Percentiles rank a stretch among this genome's conserved stretches.
phyloP scores from a whole-genome alignment of 1,140 invertebrate species.

The Elysia chlorotica region DNA sequence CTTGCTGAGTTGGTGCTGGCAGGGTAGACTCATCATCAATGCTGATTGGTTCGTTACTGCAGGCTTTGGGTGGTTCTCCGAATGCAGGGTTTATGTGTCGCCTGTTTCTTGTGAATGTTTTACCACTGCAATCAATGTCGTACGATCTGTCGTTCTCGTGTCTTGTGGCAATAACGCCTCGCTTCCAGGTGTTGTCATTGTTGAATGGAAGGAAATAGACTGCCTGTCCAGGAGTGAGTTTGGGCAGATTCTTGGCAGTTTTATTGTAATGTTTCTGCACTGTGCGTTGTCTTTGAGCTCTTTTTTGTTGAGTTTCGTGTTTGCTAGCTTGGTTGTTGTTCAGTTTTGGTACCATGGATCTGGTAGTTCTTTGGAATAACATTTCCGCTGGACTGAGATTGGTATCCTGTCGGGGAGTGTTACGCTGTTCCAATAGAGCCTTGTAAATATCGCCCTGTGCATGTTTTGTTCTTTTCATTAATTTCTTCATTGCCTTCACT shows the following conservation, averaged over 20 bases:
- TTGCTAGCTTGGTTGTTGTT: neutral
- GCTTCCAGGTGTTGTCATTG: neutral
- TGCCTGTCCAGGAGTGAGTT: slow-evolving; percentile 16
- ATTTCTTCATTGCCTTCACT: slow-evolving; percentile 34
- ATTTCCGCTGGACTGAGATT: slow-evolving; percentile 31
- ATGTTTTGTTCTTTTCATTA: slow-evolving; percentile 32
- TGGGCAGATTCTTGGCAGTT: slow-evolving; percentile 7
- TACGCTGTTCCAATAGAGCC: slow-evolving; percentile 32
- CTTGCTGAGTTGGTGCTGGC: neutral
- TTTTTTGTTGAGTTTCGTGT: neutral
- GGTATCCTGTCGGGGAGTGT: slow-evolving; percentile 35
- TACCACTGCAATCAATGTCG: neutral
- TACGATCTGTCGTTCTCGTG: neutral
- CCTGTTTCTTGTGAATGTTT: neutral
- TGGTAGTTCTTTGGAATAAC: slow-evolving; percentile 29
- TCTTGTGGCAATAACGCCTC: neutral
- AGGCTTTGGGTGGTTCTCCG: neutral
- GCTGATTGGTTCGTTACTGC: neutral
- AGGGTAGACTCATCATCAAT: neutral
- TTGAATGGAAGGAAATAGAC: slow-evolving; percentile 29
- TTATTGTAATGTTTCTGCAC: slow-evolving; percentile 22
- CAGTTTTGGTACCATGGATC: slow-evolving; percentile 25
- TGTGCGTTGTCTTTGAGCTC: slow-evolving; percentile 11
- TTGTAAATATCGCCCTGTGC: slow-evolving; percentile 22
- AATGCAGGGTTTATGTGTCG: neutral